Base-by-base conservation (phyloP, 2,888 invertebrate genomes). In the Boloria euphrosyne region DNA sequence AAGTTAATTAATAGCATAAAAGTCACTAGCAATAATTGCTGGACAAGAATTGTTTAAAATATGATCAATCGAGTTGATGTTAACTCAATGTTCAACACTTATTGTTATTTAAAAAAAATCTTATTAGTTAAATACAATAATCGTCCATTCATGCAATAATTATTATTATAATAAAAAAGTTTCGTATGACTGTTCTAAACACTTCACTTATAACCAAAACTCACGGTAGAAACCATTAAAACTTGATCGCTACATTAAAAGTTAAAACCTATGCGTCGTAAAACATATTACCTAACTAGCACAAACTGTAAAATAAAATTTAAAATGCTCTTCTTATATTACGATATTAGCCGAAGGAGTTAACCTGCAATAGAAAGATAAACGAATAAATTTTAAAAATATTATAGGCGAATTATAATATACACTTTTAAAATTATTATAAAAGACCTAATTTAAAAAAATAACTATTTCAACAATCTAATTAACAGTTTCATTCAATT, bases 231-330 rank as follows among this genome's bases (percentile, higher is more conserved):
- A 31, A 31, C 27, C n/a, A 18, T 16, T 58, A 13, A 58, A 27
- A 59, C 16, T 47, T 49, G 59, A 59, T 27, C 31, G 16, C 55
- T 59, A 59, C 49, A 27, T 49, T 18, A 47, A 47, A 59, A 59
- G 49, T 59, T 58, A 66, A 66, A 58, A 47, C 31, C 49, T 59
- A 59, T 58, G 55, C 55, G 17, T 58, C 58, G 27, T 58, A 58
- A 58, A 58, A 58, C 58, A 58, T 47, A 53, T 51, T 38, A 50
- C 59, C 71, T 75, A 75, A 70, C 75, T 76, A 75, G 68, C 71
- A 68, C 72, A 68, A 73, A 74, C 65, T 61, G 57, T 74, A 71
- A 69, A 73, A 71, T 68, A 71, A 64, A 72, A 47, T 53, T 68
- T 68, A 70, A 64, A 73, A 70, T 73, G 70, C 72, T 58, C 57